A percentile compares a stretch with the other conserved stretches of the same genome.
These are phyloP conservation scores for Microdon myrmicae DNA, from an alignment of 2,888 invertebrate species.

Conservation along the genomic window DNA sequence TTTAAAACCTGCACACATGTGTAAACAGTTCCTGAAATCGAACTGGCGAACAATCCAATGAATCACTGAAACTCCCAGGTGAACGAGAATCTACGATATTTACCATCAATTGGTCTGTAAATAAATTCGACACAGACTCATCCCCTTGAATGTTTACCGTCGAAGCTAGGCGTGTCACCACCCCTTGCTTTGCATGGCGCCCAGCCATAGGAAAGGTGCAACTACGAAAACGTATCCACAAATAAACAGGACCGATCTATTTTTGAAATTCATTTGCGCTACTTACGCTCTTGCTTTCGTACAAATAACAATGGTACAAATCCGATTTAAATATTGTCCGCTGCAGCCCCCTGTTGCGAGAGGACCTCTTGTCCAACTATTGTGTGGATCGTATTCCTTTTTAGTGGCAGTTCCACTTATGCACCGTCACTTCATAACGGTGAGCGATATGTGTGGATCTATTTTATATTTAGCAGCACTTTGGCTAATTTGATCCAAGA, in stretches of 20 bases:
- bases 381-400: neutral
- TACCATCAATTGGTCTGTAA: slow-evolving; percentile 27
- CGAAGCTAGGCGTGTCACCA: neutral
- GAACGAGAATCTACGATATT: slow-evolving; percentile 10
- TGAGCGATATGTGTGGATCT: slow-evolving; percentile 11
- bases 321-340: slow-evolving; percentile 12
- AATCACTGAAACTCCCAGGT: slow-evolving; percentile 24
- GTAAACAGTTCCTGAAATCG: neutral
- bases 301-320: slow-evolving; percentile 9
- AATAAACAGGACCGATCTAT: slow-evolving; percentile 34
- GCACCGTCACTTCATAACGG: slow-evolving; percentile 15
- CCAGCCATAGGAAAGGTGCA: slow-evolving; percentile 20
- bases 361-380: neutral
- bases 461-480: slow-evolving; percentile 37
- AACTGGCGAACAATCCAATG: slow-evolving; percentile 14
- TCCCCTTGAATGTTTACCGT: slow-evolving; percentile 18
- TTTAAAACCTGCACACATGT: too few species aligned
- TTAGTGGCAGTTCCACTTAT: slow-evolving; percentile 22
- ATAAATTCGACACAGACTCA: slow-evolving; percentile 18
- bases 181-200: neutral
- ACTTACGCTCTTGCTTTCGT: slow-evolving; percentile 12
- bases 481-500: slow-evolving; percentile 24
- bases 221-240: slow-evolving; percentile 20
- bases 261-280: slow-evolving; percentile 37
- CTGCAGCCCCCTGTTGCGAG: neutral